Base-by-base conservation (phyloP, 1,140 invertebrate species). In the Cydia amplana region DNA sequence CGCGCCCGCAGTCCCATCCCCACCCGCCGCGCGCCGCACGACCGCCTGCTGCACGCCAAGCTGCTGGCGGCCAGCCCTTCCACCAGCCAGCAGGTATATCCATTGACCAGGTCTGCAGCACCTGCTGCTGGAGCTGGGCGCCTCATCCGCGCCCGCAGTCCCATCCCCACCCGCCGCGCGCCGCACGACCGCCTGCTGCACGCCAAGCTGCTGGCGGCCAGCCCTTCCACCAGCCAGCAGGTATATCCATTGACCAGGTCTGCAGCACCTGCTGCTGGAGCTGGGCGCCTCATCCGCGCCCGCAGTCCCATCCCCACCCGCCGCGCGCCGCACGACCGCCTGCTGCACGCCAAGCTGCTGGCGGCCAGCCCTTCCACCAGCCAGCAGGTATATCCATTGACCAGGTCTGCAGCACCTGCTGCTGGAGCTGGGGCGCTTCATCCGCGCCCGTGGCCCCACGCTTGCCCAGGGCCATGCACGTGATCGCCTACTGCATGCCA, bases 91-190 rank as follows among this genome's bases (percentile, higher is more conserved):
- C 87, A 91, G 87, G 90, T 91, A 75, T 73, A 60, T 14, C n/a
- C n/a, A n/a, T n/a, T n/a, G n/a, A n/a, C n/a, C n/a, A n/a, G n/a
- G n/a, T n/a, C n/a, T n/a, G n/a, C n/a, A n/a, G n/a, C n/a, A 80
- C 40, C 84, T 93, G 73, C 87, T 93, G 46, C 81, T 87, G 65
- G 87, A 92, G 85, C 83, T 93, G 70, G 88, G 16, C 87, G 93
- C 64, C 91, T 93, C 67, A 87, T 93, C 75, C 82, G 90, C 74
- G 83, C 89, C 18, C 80, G 91, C 7, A 87, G 86, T 76, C 72
- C 82, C 72, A 88, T 84, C 78, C 88, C 87, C 49, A 70, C 78
- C 76, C 60, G 76, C 72, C 77, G 74, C 73, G 65, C 77, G 76
- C 20, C 74, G 65, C 82, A 75, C 73, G 83, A 81, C 75, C 79